These are phyloP conservation scores for Excalfactoria chinensis DNA, from an alignment of 2,113 vertebrate species.

Conservation along the genomic window DNA sequence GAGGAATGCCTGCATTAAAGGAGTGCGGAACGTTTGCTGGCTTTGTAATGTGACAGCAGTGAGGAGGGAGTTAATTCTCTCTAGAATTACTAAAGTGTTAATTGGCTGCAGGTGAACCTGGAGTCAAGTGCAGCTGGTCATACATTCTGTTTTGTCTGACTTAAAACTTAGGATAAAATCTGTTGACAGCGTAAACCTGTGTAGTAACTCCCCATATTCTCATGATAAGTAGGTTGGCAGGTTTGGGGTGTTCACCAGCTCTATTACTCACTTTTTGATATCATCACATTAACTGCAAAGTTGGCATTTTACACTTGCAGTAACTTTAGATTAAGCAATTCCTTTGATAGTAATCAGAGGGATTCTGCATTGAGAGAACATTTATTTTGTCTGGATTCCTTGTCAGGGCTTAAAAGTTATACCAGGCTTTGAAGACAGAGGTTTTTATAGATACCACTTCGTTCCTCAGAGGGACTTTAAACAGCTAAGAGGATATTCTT, in stretches of 20 bases:
- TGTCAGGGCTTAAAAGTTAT: conserved; percentile 2
- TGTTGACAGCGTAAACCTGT: not conserved
- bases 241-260: conserved; percentile 29
- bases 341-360: not conserved
- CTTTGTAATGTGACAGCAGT: not conserved
- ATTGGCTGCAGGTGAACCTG: conserved; percentile 17
- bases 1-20: not conserved
- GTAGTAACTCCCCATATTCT: not conserved
- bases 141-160: not conserved
- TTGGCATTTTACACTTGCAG: conserved; percentile 17
- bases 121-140: not conserved
- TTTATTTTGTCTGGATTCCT: not conserved
- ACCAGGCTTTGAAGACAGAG: not conserved
- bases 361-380: not conserved
- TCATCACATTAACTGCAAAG: conserved; percentile 12
- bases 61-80: rapidly evolving
- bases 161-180: conserved; percentile 5
- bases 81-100: not conserved
- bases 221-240: conserved; percentile 25
- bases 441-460: not conserved
- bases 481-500: not conserved
- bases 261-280: conserved; percentile 17
- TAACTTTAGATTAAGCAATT: conserved; percentile 52
- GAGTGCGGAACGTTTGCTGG: not conserved
- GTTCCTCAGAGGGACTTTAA: not conserved